Evolutionary conservation across 2,797 vertebrate species (phyloP).

Genomic region (Xyrichtys novacula): DNA sequence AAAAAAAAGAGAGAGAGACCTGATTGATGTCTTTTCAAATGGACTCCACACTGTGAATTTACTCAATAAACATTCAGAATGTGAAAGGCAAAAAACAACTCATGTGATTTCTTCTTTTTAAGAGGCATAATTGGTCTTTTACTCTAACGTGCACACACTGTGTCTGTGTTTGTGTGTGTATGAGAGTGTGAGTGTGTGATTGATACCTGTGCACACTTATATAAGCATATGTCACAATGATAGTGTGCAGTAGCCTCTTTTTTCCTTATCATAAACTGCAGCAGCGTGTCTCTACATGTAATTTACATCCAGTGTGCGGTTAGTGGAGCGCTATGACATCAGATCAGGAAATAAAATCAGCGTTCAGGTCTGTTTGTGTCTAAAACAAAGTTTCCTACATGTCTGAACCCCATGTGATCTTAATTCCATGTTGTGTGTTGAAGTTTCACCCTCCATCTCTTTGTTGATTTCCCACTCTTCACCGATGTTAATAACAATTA

Average conservation of each 20-base stretch:
- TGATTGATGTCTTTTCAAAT: constrained; percentile 58
- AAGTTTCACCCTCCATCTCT: neutral
- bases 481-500: constrained; percentile 28
- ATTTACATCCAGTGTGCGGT: constrained; percentile 20
- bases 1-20: constrained; percentile 18
- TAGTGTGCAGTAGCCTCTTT: neutral
- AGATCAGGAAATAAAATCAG: constrained; percentile 10
- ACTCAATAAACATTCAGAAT: constrained; percentile 80
- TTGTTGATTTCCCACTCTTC: constrained; percentile 3
- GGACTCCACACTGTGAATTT: constrained; percentile 73
- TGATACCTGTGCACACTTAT: constrained; percentile 16
- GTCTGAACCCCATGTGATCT: constrained; percentile 16
- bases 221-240: constrained; percentile 7
- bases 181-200: constrained; percentile 19
- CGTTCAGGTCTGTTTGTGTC: constrained; percentile 36
- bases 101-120: constrained; percentile 74
- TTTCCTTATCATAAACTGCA: constrained; percentile 4
- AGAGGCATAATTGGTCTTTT: constrained; percentile 24
- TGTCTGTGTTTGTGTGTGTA: constrained; percentile 9
- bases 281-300: constrained; percentile 8
- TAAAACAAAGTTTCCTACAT: constrained; percentile 20
- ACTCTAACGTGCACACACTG: constrained; percentile 26
- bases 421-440: constrained; percentile 6
- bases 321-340: neutral
- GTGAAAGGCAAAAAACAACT: constrained; percentile 74